These are phyloP conservation scores for Pogonus chalceus DNA, from an alignment of 1,140 invertebrate genomes.

Conservation along the genomic window DNA sequence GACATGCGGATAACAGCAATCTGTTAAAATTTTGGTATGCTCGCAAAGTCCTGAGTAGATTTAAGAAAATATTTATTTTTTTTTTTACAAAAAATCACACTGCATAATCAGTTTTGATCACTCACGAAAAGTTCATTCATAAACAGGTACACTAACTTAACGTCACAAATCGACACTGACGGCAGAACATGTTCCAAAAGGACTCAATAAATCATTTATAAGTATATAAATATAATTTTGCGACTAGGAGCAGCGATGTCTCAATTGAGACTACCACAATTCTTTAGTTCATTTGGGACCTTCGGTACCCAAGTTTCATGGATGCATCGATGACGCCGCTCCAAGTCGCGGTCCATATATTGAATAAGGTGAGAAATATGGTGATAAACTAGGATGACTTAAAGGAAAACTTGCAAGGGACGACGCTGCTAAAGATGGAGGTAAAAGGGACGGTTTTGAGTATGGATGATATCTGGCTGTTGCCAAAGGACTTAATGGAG, in stretches of 20 bases:
- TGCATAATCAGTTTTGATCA: background rate
- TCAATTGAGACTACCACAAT: background rate
- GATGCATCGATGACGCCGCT: constrained; percentile 54
- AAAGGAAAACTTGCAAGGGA: constrained; percentile 51
- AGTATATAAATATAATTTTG: constrained; percentile 10
- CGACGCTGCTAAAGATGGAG: constrained; percentile 43
- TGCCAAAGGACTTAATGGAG: constrained; percentile 71
- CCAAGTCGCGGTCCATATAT: constrained; percentile 75
- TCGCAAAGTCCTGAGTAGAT: background rate
- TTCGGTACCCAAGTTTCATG: constrained; percentile 27
- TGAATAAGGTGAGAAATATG: constrained; percentile 77
- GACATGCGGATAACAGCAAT: background rate
- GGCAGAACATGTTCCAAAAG: background rate
- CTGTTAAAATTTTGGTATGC: background rate
- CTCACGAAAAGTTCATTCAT: background rate
- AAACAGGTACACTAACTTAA: constrained; percentile 1
- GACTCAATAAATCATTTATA: constrained; percentile 1
- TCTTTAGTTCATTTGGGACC: background rate
- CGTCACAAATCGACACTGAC: constrained; percentile 1
- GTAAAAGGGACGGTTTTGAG: constrained; percentile 58
- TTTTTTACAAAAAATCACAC: background rate
- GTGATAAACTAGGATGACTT: constrained; percentile 54
- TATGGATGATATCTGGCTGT: constrained; percentile 79
- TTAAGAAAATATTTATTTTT: constrained; percentile 3
- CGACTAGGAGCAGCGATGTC: constrained; percentile 20